A percentile compares a stretch with the other conserved stretches of the same genome.
Evolutionary conservation across 2,888 invertebrate species (phyloP).

Genomic region (Sphaerophoria rueppellii): DNA sequence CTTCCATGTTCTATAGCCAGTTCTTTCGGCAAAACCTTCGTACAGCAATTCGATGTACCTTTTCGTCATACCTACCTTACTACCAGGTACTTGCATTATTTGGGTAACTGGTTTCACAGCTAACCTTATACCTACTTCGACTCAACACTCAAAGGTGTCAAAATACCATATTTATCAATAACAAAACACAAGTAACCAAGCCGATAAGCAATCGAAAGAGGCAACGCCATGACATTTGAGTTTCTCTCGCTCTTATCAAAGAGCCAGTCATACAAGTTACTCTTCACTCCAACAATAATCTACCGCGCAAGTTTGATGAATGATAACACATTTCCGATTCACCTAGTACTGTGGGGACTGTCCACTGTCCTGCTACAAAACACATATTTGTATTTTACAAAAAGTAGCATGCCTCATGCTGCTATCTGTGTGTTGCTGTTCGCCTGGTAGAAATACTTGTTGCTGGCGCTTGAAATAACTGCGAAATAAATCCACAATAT

Average conservation of each 20-base stretch:
- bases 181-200: no score
- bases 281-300: neutral
- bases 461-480: conserved; percentile 69
- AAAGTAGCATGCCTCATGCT: conserved; percentile 6
- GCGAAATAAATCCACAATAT: conserved; percentile 35
- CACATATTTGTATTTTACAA: neutral
- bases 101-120: neutral
- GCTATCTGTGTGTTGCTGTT: conserved; percentile 17
- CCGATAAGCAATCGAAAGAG: neutral
- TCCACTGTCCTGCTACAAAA: neutral
- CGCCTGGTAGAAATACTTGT: conserved; percentile 61
- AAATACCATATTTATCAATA: no score
- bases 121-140: neutral
- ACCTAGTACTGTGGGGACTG: neutral
- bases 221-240: neutral
- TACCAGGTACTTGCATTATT: neutral
- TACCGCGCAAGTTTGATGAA: neutral
- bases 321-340: neutral
- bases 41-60: conserved; percentile 2
- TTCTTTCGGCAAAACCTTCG: neutral
- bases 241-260: conserved; percentile 25
- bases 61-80: neutral
- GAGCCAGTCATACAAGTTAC: conserved; percentile 1
- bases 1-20: conserved; percentile 26
- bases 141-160: no score